Evolutionary conservation across 1,140 invertebrate species (phyloP).

Genomic region (Neodiprion lecontei): DNA sequence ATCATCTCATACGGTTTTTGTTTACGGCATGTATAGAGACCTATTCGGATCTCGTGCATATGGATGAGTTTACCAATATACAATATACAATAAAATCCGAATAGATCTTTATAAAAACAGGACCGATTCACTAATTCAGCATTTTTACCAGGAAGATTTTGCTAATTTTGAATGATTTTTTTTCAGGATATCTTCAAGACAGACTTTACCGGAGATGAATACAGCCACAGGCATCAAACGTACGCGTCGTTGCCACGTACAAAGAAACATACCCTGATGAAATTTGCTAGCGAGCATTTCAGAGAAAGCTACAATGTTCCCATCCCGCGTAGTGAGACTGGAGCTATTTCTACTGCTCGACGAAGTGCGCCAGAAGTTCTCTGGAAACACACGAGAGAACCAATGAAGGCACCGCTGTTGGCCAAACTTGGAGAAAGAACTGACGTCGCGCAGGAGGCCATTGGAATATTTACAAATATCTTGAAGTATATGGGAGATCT

Average conservation of each 20-base stretch:
- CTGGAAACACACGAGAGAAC: slow-evolving; percentile 85
- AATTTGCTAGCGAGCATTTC: slow-evolving; percentile 85
- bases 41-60: too few relatives aligned
- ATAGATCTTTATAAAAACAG: too few relatives aligned
- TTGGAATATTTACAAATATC: slow-evolving; percentile 79
- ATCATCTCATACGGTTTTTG: too few relatives aligned
- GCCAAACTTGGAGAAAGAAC: slow-evolving; percentile 81
- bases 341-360: slow-evolving; percentile 67
- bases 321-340: slow-evolving; percentile 26
- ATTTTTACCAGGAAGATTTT: too few relatives aligned
- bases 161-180: neutral
- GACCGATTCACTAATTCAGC: too few relatives aligned
- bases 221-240: slow-evolving; percentile 53
- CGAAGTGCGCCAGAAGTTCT: slow-evolving; percentile 69
- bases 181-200: slow-evolving; percentile 68
- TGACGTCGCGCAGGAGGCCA: slow-evolving; percentile 76
- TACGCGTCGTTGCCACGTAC: slow-evolving; percentile 67
- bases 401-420: slow-evolving; percentile 84
- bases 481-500: slow-evolving; percentile 97
- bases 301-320: slow-evolving; percentile 59
- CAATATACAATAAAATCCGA: too few relatives aligned
- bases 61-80: too few relatives aligned
- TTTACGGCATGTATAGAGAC: too few relatives aligned
- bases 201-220: slow-evolving; percentile 57
- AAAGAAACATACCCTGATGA: slow-evolving; percentile 80